Evolutionary conservation across 1,140 invertebrate genomes (phyloP).

Genomic region (Papilio glaucus): DNA sequence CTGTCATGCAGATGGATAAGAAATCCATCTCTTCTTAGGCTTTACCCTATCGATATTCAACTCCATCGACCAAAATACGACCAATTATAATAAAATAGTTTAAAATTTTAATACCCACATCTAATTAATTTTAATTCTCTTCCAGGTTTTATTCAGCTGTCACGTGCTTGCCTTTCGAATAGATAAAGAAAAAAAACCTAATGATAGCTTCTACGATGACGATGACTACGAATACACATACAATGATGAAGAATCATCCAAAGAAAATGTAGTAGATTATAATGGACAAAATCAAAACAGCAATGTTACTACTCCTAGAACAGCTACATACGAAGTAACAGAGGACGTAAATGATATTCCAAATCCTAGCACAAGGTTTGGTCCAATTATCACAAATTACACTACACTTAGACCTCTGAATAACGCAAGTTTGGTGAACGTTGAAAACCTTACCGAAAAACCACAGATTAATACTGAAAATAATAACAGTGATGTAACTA

Average conservation of each 20-base stretch:
- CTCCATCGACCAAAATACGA: no score
- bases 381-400: constrained; percentile 55
- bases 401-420: constrained; percentile 49
- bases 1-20: no score
- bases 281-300: neutral
- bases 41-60: no score
- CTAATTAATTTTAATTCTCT: no score
- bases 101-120: no score
- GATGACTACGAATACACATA: constrained; percentile 2
- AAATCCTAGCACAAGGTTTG: constrained; percentile 46
- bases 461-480: constrained; percentile 11
- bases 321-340: constrained; percentile 58
- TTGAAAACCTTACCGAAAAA: constrained; percentile 14
- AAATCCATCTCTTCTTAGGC: no score
- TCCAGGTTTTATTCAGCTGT: no score
- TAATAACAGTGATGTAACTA: constrained; percentile 25
- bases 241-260: neutral
- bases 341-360: constrained; percentile 61
- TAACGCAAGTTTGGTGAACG: constrained; percentile 33
- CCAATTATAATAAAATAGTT: no score
- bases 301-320: constrained; percentile 1
- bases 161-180: no score
- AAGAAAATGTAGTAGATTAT: neutral
- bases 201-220: neutral
- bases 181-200: neutral